Conservation (phyloP, 2,888 invertebrate genomes). For the Candidula unifasciata region DNA sequence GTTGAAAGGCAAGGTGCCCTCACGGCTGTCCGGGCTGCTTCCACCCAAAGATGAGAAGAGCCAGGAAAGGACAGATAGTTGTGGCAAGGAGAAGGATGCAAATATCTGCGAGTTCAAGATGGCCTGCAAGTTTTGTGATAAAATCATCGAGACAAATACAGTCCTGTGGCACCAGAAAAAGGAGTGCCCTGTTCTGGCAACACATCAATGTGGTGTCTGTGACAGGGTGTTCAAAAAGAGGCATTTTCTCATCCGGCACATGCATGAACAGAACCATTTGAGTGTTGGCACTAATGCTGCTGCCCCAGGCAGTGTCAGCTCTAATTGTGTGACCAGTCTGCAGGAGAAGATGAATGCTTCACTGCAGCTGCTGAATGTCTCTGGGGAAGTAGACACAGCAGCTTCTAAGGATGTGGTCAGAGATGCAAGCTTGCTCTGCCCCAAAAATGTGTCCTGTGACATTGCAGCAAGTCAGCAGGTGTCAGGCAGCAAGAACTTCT, state of each 20-base stretch:
- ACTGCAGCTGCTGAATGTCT: not conserved
- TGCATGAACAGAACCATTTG: constrained; percentile 46
- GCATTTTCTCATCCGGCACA: constrained; percentile 43
- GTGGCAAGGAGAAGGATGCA: not conserved
- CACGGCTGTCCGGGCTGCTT: not conserved
- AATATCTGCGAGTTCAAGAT: constrained; percentile 32
- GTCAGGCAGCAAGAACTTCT: not conserved
- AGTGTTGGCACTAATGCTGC: not conserved
- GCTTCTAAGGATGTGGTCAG: not conserved
- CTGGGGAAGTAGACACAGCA: not conserved
- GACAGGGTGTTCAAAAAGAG: constrained; percentile 43
- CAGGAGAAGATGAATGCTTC: constrained; percentile 42
- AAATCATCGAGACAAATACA: constrained; percentile 31
- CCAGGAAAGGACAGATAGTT: not conserved
- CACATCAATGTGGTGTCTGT: constrained; percentile 41
- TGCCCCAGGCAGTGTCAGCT: not conserved
- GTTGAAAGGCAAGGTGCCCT: constrained; percentile 39
- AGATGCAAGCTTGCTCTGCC: not conserved
- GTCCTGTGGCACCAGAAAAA: constrained; percentile 35
- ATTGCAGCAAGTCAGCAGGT: not conserved
- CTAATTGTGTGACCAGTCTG: constrained; percentile 23
- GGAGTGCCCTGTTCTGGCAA: constrained; percentile 41
- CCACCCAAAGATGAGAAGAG: not conserved
- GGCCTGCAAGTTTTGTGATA: constrained; percentile 50
- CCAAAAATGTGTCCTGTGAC: not conserved